Base-by-base conservation (phyloP, 2,113 vertebrate species). In the Coracopsis vasa region DNA sequence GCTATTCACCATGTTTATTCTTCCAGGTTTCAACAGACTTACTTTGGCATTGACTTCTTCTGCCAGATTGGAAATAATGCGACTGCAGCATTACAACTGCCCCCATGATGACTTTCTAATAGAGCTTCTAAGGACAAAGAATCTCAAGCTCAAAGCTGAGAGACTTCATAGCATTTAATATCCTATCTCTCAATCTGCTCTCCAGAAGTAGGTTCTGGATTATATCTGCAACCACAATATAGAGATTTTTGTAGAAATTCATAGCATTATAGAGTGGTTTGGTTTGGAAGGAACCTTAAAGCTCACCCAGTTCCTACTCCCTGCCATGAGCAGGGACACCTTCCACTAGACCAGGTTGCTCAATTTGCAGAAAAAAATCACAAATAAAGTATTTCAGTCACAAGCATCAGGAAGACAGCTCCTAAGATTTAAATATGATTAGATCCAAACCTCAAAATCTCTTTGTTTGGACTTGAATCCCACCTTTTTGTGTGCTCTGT, bases 101-200 rank as follows among this genome's bases (percentile, higher is more conserved):
- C 35, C 18, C 0, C 12, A 7, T 0, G 0, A 29, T 4, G 37
- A 12, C 29, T 54, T 39, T 2, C 13, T 7, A 14, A 54, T 56
- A 41, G 16, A 50, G 69, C 17, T 56, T 48, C 54, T 75, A 14
- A 50, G 60, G 35, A 71, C 54, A 78, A 45, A 80, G 31, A 70
- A 37, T 18, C 66, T 62, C 56, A 5, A 69, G 69, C 27, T 44
- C 65, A 81, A 42, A 72, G 47, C 37, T 67, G 78, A 84, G 28
- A 41, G 16, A 7, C 58, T 87, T 72, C 25, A 7, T 6, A 35
- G 71, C 3, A 41, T 62, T 88, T 50, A 27, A 42, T 60, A 66
- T 10, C 9, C 27, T 2, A 14, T 35, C 39, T 70, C 79, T 77
- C 48, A 70, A 70, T 33, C n/a, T 31, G 15, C 4, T 65, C 29